These are phyloP conservation scores for Drosophila subobscura DNA, from an alignment of 1,140 invertebrate species.

Conservation along the genomic window DNA sequence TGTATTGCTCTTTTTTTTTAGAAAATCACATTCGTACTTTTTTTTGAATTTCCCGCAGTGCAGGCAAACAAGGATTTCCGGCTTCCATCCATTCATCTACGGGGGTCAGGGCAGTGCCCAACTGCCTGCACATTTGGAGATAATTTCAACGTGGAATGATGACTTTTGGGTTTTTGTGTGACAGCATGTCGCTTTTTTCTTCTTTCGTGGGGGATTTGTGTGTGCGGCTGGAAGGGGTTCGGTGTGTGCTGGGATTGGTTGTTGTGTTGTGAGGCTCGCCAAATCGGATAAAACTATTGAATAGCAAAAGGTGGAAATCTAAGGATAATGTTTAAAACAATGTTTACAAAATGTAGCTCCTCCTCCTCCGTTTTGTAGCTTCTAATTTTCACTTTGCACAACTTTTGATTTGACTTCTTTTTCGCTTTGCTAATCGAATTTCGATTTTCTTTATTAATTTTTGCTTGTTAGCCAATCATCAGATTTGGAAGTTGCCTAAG, in stretches of 20 bases:
- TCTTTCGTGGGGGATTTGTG: conserved; percentile 6
- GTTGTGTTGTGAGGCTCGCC: conserved; percentile 18
- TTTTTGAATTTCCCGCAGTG: conserved; percentile 42
- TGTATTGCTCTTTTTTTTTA: conserved; percentile 20
- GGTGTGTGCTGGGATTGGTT: conserved; percentile 1
- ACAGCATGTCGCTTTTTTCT: conserved; percentile 47
- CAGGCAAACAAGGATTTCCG: conserved; percentile 45
- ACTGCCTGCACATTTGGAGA: conserved; percentile 26
- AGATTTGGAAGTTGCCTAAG: conserved; percentile 39
- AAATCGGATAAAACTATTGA: conserved; percentile 44
- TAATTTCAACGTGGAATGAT: conserved; percentile 67
- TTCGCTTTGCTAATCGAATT: conserved; percentile 33
- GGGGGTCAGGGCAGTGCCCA: conserved; percentile 7
- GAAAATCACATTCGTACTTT: conserved; percentile 46
- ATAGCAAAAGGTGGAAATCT: conserved; percentile 43
- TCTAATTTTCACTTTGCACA: not conserved
- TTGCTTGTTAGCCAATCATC: conserved; percentile 51
- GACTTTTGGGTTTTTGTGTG: conserved; percentile 52
- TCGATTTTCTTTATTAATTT: conserved; percentile 55
- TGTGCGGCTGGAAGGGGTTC: not conserved
- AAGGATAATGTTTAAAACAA: conserved; percentile 53
- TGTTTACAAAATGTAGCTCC: conserved; percentile 58
- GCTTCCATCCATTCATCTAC: not conserved
- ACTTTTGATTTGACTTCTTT: conserved; percentile 40
- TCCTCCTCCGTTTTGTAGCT: conserved; percentile 25